phyloP scores from a whole-genome alignment of 2,797 vertebrate genomes.

The Gymnodraco acuticeps region DNA sequence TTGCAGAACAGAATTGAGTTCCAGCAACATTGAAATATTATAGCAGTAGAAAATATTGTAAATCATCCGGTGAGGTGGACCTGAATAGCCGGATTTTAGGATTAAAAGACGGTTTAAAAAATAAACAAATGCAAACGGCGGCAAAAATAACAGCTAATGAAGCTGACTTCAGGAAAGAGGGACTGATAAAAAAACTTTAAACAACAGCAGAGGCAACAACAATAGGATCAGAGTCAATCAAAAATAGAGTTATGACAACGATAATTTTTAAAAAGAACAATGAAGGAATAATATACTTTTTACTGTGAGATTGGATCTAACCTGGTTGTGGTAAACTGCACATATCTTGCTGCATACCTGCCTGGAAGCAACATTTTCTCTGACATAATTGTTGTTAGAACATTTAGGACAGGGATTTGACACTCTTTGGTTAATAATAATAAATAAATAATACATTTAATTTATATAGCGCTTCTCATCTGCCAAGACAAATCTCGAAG shows the following conservation, averaged over 20 bases:
- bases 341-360: neutral
- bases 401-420: conserved; percentile 10
- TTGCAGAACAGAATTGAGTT: neutral
- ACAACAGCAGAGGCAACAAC: neutral
- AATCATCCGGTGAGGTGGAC: neutral
- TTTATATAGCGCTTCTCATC: too few relatives aligned
- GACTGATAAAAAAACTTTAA: conserved; percentile 12
- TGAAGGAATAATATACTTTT: neutral
- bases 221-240: neutral
- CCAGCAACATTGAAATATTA: conserved; percentile 19
- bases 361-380: conserved; percentile 18
- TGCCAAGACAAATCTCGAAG: too few relatives aligned
- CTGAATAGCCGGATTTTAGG: neutral
- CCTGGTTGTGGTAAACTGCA: neutral
- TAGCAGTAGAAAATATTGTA: neutral
- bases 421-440: conserved; percentile 41
- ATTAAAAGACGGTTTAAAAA: neutral
- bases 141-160: neutral
- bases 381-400: conserved; percentile 19
- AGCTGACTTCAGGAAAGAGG: neutral
- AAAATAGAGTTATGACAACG: neutral
- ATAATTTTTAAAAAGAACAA: neutral
- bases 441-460: too few relatives aligned
- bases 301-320: neutral
- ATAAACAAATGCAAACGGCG: neutral